A percentile compares a stretch with the other conserved stretches of the same genome.
Conservation (phyloP, 2,797 vertebrate genomes). For the Ptychadena robeensis region DNA sequence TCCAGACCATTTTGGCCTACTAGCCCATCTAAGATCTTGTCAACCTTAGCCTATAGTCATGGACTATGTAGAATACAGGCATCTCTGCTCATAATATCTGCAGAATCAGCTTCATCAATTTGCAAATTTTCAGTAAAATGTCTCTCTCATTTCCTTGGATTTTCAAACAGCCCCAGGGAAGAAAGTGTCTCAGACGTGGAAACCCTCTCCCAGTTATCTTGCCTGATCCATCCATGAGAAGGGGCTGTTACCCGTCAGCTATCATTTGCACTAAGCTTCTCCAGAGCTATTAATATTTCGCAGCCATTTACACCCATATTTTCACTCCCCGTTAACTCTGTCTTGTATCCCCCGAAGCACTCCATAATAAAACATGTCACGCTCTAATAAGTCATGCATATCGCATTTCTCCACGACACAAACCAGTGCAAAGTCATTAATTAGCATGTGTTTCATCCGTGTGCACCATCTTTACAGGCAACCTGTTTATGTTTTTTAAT, state of each 20-base stretch:
- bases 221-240: slow-evolving; percentile 1
- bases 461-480: background rate
- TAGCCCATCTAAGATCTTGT: no score
- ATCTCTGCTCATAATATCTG: background rate
- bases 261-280: slow-evolving; percentile 42
- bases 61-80: background rate
- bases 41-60: no score
- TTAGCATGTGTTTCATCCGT: slow-evolving; percentile 17
- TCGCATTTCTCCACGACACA: slow-evolving; percentile 10
- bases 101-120: background rate
- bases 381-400: slow-evolving; percentile 25
- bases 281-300: slow-evolving; percentile 42
- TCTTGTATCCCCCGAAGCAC: slow-evolving; percentile 37
- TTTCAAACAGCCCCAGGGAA: background rate
- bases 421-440: slow-evolving; percentile 27
- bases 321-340: slow-evolving; percentile 28
- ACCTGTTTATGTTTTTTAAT: slow-evolving; percentile 13
- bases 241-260: slow-evolving; percentile 32
- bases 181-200: background rate
- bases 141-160: background rate
- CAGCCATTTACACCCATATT: slow-evolving; percentile 37
- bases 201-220: background rate
- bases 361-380: slow-evolving; percentile 46
- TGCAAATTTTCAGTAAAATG: background rate
- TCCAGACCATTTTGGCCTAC: no score